Conservation (phyloP, 2,113 vertebrate genomes). For the Platichthys flesus region DNA sequence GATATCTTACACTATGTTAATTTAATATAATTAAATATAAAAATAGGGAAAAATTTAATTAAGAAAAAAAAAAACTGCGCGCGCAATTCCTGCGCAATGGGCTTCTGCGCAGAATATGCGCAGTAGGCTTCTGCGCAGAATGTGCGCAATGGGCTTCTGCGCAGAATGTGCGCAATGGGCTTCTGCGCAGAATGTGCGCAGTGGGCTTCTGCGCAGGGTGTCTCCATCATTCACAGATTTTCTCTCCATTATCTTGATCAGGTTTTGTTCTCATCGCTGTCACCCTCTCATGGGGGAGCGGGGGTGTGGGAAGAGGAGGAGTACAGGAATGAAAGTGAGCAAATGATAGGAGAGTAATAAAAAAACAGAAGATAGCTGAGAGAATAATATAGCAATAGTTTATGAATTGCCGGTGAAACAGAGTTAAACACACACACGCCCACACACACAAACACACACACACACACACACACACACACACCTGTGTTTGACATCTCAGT, state of each 20-base stretch:
- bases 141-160: too few relatives aligned
- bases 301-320: constrained; percentile 60
- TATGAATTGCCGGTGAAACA: constrained; percentile 44
- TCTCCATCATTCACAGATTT: constrained; percentile 61
- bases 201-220: too few relatives aligned
- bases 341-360: constrained; percentile 29
- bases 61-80: too few relatives aligned
- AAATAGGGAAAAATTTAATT: too few relatives aligned
- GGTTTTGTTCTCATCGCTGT: constrained; percentile 73
- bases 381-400: constrained; percentile 53
- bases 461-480: constrained; percentile 50
- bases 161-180: too few relatives aligned
- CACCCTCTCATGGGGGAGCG: constrained; percentile 71
- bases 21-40: too few relatives aligned
- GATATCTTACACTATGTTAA: too few relatives aligned
- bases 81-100: too few relatives aligned
- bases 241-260: constrained; percentile 67
- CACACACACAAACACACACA: constrained; percentile 22
- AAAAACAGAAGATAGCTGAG: constrained; percentile 36
- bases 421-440: constrained; percentile 34
- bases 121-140: too few relatives aligned
- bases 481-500: constrained; percentile 79
- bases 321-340: constrained; percentile 50
- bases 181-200: too few relatives aligned
- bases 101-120: too few relatives aligned